These are phyloP conservation scores for Psix sp. DNA, from an alignment of 1,140 invertebrate species.

Conservation along the genomic window DNA sequence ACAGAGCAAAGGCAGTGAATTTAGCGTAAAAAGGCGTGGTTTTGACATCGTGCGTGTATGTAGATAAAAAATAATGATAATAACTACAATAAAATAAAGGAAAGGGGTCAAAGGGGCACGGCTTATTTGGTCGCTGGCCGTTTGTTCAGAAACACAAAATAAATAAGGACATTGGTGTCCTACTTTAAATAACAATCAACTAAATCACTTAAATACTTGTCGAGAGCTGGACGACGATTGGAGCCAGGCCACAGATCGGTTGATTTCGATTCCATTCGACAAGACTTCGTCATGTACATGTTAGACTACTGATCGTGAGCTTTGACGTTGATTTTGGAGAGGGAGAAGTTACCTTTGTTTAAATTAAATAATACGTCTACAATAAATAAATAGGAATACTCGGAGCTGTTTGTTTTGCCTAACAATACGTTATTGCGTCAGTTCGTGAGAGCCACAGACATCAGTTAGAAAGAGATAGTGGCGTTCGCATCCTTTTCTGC, in stretches of 20 bases:
- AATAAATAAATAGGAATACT: conserved; percentile 60
- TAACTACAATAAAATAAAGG: background rate
- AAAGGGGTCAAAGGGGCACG: conserved; percentile 22
- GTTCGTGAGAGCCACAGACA: conserved; percentile 11
- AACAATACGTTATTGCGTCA: no score
- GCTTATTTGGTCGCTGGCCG: conserved; percentile 16
- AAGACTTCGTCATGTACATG: conserved; percentile 26
- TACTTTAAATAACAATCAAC: conserved; percentile 35
- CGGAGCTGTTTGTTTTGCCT: conserved; percentile 15
- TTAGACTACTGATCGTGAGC: conserved; percentile 21
- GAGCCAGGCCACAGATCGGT: conserved; percentile 9
- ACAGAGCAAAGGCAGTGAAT: conserved; percentile 60
- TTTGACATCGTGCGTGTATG: conserved; percentile 15
- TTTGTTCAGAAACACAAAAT: conserved; percentile 19
- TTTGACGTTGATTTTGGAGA: conserved; percentile 11
- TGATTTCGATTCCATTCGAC: conserved; percentile 19
- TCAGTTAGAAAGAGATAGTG: conserved; percentile 28
- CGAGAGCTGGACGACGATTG: conserved; percentile 5
- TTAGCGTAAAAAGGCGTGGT: conserved; percentile 47
- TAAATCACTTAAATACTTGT: conserved; percentile 30
- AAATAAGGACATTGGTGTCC: no score
- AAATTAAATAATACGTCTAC: conserved; percentile 52
- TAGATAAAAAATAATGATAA: conserved; percentile 20
- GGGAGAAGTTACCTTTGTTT: conserved; percentile 6
- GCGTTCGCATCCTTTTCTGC: conserved; percentile 5